Evolutionary conservation across 2,888 invertebrate species (phyloP), one percentile per base, ranked within the genome.

Genomic region (Cantharis rustica): DNA sequence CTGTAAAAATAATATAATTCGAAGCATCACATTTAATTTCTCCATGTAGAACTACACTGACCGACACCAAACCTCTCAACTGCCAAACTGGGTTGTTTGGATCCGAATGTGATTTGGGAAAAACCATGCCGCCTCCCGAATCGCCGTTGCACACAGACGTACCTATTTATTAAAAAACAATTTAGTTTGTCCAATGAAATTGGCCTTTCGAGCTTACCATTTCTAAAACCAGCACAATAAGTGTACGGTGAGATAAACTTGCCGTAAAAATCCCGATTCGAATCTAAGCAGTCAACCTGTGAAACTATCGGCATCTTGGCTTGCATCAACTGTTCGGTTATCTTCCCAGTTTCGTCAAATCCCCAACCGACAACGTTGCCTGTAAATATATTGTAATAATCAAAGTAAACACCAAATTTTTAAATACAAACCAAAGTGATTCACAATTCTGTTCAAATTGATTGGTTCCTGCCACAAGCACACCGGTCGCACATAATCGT

Each of bases 1-100:
- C 92, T 0, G 92, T 92, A 82, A 92, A 92, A 5, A 92, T 90
- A 16, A 91, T 90, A 84, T 91, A 92, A 80, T 92, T 91, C 0
- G 88, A 88, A 0, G 91, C 90, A 80, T 92, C 92, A 80, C 92
- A 92, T 9, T 90, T 86, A 80, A 89, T 89, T 79, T 90, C 90
- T 82, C 90, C 90, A 81, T 91, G 90, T 23, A 90, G 83, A 0
- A 91, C 91, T 2, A 91, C 91, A 0, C 91, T 90, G 0, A 91
- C 86, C 0, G 91, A 91, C 1, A 92, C 91, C n/a, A 92, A 83
- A 0, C 92, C 92, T 26, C 86, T 80, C 13, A 88, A 79, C 62
- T 87, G 86, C 88, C 87, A 87, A 0, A 86, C 81, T 68, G 79
- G 78, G 1, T 81, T 80, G 61, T 81, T 80, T 16, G 11, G 79